Conservation (phyloP, 2,888 invertebrate genomes). For the Himalopsyche anomala region DNA sequence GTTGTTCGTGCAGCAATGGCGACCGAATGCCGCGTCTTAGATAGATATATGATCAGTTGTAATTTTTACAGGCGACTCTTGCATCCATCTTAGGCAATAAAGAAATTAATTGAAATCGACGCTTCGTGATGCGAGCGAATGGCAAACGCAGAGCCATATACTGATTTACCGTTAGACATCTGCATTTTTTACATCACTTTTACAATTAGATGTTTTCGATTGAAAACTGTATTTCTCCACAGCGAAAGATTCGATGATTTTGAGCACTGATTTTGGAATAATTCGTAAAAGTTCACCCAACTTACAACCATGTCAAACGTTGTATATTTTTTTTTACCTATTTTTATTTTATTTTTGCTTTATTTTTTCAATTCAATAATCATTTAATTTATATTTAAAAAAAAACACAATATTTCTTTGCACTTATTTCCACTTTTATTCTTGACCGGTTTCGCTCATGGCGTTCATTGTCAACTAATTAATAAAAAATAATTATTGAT, state of each 20-base stretch:
- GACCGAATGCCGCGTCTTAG: neutral
- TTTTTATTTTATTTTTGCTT: no score
- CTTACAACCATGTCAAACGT: no score
- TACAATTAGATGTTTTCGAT: slow-evolving; percentile 38
- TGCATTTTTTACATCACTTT: slow-evolving; percentile 43
- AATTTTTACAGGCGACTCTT: slow-evolving; percentile 50
- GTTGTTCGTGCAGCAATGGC: slow-evolving; percentile 33
- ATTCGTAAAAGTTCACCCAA: no score
- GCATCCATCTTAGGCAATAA: slow-evolving; percentile 55
- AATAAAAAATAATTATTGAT: no score
- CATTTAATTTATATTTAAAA: no score
- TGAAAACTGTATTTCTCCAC: slow-evolving; percentile 21
- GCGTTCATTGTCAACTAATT: no score
- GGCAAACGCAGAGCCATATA: slow-evolving; percentile 38
- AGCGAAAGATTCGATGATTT: neutral
- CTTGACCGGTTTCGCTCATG: no score
- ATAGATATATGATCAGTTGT: slow-evolving; percentile 44
- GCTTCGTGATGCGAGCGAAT: slow-evolving; percentile 54
- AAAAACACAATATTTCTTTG: no score
- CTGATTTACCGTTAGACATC: slow-evolving; percentile 36
- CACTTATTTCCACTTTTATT: no score
- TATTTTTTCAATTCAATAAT: no score
- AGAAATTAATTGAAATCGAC: slow-evolving; percentile 62
- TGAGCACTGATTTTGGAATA: no score
- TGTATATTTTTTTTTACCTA: no score